These are phyloP conservation scores for Jordanella pulchra DNA, from an alignment of 2,797 vertebrate genomes.

Conservation along the genomic window DNA sequence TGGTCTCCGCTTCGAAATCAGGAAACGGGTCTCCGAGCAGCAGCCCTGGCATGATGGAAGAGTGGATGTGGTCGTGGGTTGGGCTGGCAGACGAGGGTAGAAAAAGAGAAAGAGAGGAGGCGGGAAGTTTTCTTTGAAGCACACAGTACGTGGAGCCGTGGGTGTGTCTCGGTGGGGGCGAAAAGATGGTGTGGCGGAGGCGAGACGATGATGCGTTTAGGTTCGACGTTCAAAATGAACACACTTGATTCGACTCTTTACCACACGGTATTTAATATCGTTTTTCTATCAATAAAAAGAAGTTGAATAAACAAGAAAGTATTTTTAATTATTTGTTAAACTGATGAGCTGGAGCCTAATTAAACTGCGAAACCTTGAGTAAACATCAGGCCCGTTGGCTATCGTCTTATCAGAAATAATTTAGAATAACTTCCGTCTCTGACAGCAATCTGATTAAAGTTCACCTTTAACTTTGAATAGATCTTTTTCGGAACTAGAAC, in stretches of 20 bases:
- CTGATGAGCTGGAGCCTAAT: background rate
- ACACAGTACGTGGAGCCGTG: background rate
- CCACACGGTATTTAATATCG: too few relatives aligned
- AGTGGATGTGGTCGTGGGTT: constrained; percentile 1
- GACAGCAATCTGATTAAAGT: too few relatives aligned
- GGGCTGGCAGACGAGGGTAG: background rate
- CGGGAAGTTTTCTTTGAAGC: constrained; percentile 15
- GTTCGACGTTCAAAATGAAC: background rate
- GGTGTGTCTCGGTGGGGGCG: background rate
- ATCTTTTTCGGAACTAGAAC: too few relatives aligned
- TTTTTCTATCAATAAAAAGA: background rate
- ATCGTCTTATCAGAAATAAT: background rate
- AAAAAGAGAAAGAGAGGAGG: background rate
- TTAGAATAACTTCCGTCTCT: background rate
- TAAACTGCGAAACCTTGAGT: background rate
- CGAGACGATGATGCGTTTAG: background rate
- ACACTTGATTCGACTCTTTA: too few relatives aligned
- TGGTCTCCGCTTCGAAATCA: constrained; percentile 88
- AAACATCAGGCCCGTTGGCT: background rate
- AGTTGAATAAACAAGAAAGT: too few relatives aligned
- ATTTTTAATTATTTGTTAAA: background rate
- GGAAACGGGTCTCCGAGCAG: constrained; percentile 90
- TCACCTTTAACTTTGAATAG: too few relatives aligned
- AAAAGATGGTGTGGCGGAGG: background rate
- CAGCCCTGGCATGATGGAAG: constrained; percentile 81